These are phyloP conservation scores for Clepsis dumicolana DNA, from an alignment of 2,888 invertebrate species.

Conservation along the genomic window DNA sequence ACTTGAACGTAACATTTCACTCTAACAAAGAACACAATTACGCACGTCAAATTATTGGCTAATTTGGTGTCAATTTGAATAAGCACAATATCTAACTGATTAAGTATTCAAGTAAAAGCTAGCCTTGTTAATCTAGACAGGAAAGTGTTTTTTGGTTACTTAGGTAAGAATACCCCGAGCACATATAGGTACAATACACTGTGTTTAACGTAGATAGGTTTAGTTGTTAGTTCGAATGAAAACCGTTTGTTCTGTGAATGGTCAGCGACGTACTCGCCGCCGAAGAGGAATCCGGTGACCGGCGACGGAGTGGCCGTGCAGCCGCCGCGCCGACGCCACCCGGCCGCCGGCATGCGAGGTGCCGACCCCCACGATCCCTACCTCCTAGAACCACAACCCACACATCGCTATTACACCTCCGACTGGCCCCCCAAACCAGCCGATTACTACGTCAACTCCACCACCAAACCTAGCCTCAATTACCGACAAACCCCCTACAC, in stretches of 20 bases:
- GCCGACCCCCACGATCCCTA: conserved; percentile 68
- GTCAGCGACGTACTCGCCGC: conserved; percentile 80
- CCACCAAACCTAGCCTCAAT: conserved; percentile 63
- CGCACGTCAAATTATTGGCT: not conserved
- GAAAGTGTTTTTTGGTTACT: not conserved
- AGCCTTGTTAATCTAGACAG: not conserved
- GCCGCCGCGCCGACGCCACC: conserved; percentile 81
- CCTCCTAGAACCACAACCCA: conserved; percentile 71
- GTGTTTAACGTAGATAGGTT: conserved; percentile 44
- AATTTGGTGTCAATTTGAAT: not conserved
- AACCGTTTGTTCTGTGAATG: conserved; percentile 82
- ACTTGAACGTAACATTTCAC: conserved; percentile 16
- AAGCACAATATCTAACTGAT: not conserved
- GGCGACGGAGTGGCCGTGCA: conserved; percentile 86
- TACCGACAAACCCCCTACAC: conserved; percentile 71
- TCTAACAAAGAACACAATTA: conserved; percentile 17
- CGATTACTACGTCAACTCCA: conserved; percentile 78
- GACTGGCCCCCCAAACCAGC: conserved; percentile 77
- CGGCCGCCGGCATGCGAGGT: conserved; percentile 82
- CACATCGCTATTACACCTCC: conserved; percentile 73
- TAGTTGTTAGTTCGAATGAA: conserved; percentile 67
- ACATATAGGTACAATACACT: conserved; percentile 17
- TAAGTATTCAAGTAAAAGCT: not conserved
- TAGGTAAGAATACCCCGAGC: conserved; percentile 30
- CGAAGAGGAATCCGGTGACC: conserved; percentile 88